Evolutionary conservation across 2,888 invertebrate genomes (phyloP), one percentile per base, ranked within the genome.

Genomic region (Lepidochrysops patricia): DNA sequence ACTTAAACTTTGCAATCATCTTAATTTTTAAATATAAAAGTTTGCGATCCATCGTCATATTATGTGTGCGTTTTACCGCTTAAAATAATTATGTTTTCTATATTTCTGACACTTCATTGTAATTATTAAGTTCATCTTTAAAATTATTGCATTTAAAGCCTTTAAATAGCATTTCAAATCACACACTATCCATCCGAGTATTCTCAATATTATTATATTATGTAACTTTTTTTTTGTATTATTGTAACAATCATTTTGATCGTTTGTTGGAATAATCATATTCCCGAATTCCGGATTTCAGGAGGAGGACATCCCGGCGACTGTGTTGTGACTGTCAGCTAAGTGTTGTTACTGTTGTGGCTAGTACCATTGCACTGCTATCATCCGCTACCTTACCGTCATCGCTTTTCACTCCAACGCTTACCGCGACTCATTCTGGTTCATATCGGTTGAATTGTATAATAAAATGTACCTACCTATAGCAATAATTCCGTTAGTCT

Each of bases 251-350:
- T 43, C 7, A 4, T 5, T 43, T 15, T 0, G 7, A 7, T 43
- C 19, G 13, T 15, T 37, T 43, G 19, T 43, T 43, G 43, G 19
- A 9, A 43, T 43, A 43, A 19, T 43, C 43, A 43, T 64, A 63
- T 66, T 62, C 66, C 63, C 60, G 67, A 56, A 23, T 61, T 48
- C 34, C 60, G 57, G 62, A 61, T 70, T 71, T 61, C 87, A 89
- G 88, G 88, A 83, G 78, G 87, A 85, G 80, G 88, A 89, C 80
- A 80, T 85, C 79, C 89, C 88, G 57, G 88, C 84, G 52, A 89
- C 88, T 67, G 77, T 87, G 68, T 82, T 89, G 69, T 88, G 80
- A 86, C 79, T 67, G 82, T 72, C 68, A 88, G 88, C 86, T 89
- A 89, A 89, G 89, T 89, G 76, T 79, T 79, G 73, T 74, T 80